Conservation (phyloP, 1,140 invertebrate species). For the Colletes gigas region DNA sequence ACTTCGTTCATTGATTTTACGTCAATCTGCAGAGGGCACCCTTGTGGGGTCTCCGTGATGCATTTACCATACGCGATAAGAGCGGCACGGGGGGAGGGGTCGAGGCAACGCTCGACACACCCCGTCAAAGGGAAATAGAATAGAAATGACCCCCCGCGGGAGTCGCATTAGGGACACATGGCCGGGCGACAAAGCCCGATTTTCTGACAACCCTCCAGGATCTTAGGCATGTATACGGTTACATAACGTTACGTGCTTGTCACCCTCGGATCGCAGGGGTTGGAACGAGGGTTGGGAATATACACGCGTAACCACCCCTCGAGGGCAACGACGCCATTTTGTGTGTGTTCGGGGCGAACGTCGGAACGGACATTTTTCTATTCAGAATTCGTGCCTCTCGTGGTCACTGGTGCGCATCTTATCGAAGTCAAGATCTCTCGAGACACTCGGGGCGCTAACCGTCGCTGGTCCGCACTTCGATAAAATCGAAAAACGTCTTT, state of each 20-base stretch:
- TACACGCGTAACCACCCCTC: slow-evolving; percentile 70
- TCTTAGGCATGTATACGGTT: slow-evolving; percentile 79
- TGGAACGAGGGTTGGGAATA: slow-evolving; percentile 69
- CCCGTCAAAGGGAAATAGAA: slow-evolving; percentile 80
- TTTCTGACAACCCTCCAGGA: slow-evolving; percentile 72
- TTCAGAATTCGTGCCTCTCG: slow-evolving; percentile 33
- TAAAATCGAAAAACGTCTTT: neutral
- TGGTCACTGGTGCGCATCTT: slow-evolving; percentile 45
- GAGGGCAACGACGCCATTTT: slow-evolving; percentile 72
- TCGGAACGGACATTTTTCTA: slow-evolving; percentile 53
- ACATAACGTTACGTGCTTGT: slow-evolving; percentile 74
- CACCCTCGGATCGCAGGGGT: slow-evolving; percentile 68
- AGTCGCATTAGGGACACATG: slow-evolving; percentile 81
- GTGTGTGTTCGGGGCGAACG: slow-evolving; percentile 55
- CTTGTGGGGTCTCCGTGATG: slow-evolving; percentile 79
- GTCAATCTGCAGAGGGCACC: slow-evolving; percentile 78
- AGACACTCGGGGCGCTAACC: slow-evolving; percentile 6
- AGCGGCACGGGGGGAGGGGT: slow-evolving; percentile 52
- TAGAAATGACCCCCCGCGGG: slow-evolving; percentile 81
- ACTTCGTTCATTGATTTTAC: slow-evolving; percentile 82
- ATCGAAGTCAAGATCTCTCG: slow-evolving; percentile 32
- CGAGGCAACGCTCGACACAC: slow-evolving; percentile 72
- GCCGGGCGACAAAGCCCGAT: slow-evolving; percentile 78
- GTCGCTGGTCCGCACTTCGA: neutral
- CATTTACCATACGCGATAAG: slow-evolving; percentile 81